A percentile compares a stretch with the other conserved stretches of the same genome.
Conservation (phyloP, 2,113 vertebrate species). For the Misgurnus mizolepis region DNA sequence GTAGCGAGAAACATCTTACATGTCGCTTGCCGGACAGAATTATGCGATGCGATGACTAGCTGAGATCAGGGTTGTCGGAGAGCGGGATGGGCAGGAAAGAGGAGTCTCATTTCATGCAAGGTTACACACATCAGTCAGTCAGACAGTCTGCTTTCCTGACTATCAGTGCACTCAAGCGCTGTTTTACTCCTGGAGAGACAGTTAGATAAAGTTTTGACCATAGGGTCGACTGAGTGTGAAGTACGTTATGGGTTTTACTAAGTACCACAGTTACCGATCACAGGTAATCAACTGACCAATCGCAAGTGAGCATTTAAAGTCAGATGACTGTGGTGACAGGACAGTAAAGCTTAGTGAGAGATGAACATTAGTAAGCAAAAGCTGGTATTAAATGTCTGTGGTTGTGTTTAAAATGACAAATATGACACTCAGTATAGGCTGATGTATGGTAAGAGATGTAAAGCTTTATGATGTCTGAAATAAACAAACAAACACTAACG, state of each 20-base stretch:
- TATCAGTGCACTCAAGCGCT: constrained; percentile 30
- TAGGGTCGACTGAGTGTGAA: constrained; percentile 10
- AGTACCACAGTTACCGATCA: background rate
- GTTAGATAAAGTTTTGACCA: constrained; percentile 11
- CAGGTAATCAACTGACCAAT: background rate
- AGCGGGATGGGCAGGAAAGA: constrained; percentile 44
- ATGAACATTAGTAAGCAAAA: too few species aligned
- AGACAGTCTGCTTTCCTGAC: constrained; percentile 36
- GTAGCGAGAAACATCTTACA: background rate
- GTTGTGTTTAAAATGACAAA: too few species aligned
- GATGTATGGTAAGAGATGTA: too few species aligned
- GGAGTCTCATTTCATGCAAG: constrained; percentile 76
- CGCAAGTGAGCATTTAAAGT: too few species aligned
- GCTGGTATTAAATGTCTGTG: too few species aligned
- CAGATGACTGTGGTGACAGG: too few species aligned
- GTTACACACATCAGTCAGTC: constrained; percentile 75
- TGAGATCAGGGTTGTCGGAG: constrained; percentile 31
- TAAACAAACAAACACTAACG: too few species aligned
- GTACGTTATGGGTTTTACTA: constrained; percentile 4
- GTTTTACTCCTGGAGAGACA: constrained; percentile 21
- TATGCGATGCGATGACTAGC: constrained; percentile 36
- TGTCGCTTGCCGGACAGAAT: constrained; percentile 23
- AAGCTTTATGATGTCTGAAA: too few species aligned
- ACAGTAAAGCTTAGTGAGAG: too few species aligned
- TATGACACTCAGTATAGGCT: too few species aligned